Percentiles rank a stretch among this genome's conserved stretches.
Evolutionary conservation across 2,113 vertebrate species (phyloP).

Genomic region (Aphelocoma coerulescens): DNA sequence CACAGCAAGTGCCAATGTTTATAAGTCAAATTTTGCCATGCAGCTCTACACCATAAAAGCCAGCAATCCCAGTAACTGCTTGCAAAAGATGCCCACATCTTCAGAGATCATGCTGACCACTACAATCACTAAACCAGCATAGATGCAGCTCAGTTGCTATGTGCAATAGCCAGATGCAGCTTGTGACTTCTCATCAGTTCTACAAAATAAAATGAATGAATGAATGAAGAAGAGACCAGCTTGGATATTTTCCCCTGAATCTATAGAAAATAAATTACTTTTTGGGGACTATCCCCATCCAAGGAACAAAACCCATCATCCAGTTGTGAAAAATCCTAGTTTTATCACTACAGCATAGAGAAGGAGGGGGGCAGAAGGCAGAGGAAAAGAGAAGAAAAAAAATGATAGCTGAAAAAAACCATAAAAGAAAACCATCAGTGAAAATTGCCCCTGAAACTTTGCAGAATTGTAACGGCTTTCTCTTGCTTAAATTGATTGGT

Average conservation of each 20-base stretch:
- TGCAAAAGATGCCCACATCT: neutral
- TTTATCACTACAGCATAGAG: slow-evolving; percentile 9
- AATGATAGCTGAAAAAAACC: slow-evolving; percentile 43
- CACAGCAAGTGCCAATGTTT: slow-evolving; percentile 3
- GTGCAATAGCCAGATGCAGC: neutral
- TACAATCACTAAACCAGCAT: neutral
- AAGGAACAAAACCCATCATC: slow-evolving; percentile 8
- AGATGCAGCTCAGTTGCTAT: neutral
- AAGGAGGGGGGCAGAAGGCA: neutral
- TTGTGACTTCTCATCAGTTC: neutral
- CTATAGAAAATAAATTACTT: slow-evolving; percentile 40
- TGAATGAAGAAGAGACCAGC: neutral
- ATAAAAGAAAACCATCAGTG: slow-evolving; percentile 68
- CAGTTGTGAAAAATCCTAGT: slow-evolving; percentile 42
- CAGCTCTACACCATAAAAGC: neutral
- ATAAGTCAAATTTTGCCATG: neutral
- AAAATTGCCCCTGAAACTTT: slow-evolving; percentile 72
- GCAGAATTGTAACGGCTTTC: slow-evolving; percentile 72
- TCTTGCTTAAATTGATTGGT: slow-evolving; percentile 75
- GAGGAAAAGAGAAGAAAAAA: slow-evolving; percentile 27
- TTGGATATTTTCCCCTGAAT: neutral
- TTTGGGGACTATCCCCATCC: neutral
- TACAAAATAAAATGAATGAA: slow-evolving; percentile 5
- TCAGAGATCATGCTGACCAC: neutral
- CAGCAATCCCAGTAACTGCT: neutral